Base-by-base conservation (phyloP, 1,140 invertebrate genomes). In the Ceratoteleas bidentatus region DNA sequence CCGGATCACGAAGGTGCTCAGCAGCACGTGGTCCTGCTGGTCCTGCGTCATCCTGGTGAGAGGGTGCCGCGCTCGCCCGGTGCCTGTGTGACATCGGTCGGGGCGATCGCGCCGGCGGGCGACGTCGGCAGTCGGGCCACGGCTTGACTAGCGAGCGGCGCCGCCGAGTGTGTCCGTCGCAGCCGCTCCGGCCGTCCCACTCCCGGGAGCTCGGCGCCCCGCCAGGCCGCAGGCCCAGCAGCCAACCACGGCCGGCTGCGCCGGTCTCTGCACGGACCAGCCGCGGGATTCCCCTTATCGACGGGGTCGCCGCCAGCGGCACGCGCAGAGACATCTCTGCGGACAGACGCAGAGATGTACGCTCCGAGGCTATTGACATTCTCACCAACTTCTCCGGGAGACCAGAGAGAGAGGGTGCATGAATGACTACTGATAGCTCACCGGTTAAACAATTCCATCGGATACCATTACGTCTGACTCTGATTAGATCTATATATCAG, bases 1-100 rank as follows among this genome's bases (percentile, higher is more conserved):
- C 72, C 92, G 92, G 54, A 93, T 92, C 38, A 93, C 86, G 84
- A 95, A 95, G 54, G 93, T 94, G 76, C 92, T 94, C 13, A 94
- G 88, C 38, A 95, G 86, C 50, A 94, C 75, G 32, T 82, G 76
- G 11, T 77, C 86, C 36, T 57, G 49, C 24, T 76, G 38, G 5
- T 36, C 34, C 34, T n/a, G n/a, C n/a, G n/a, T 36, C 34, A 14
- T 78, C 77, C 50, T 4, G 60, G n/a, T 72, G 47, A 14, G 76
- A 76, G 66, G 68, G 81, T 36, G 76, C 76, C 72, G 73, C 76
- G 33, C 24, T 73, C n/a, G n/a, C n/a, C n/a, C 36, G 45, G 52
- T 13, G 6, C 9, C 0, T 32, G 38, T 0, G 6, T 15, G 54
- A n/a, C 66, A 58, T 58, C 15, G 49, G 47, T 0, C 14, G 16